Conservation (phyloP, 2,888 invertebrate genomes). For the Polymixis flavicincta region DNA sequence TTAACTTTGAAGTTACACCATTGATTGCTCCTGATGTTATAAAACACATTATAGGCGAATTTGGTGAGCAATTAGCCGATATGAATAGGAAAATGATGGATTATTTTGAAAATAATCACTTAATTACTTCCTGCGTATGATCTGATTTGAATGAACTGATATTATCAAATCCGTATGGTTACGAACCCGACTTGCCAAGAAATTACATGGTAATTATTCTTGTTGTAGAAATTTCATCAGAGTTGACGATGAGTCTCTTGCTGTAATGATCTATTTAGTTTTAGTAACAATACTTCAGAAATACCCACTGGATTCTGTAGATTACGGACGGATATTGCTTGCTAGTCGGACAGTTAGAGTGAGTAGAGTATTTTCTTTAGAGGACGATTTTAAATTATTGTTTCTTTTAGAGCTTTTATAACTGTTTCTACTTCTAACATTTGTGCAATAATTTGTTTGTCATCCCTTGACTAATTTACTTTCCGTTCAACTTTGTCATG, state of each 20-base stretch:
- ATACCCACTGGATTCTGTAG: not conserved
- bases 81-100: not conserved
- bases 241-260: not conserved
- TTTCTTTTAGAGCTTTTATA: not conserved
- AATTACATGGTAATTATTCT: not conserved
- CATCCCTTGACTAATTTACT: not conserved
- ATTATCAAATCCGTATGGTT: not conserved
- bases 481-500: not conserved
- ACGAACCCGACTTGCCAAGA: not conserved
- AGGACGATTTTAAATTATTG: not conserved
- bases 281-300: constrained; percentile 7
- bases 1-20: not conserved
- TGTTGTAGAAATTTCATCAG: not conserved
- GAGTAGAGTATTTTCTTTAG: not conserved
- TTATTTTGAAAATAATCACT: constrained; percentile 16
- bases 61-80: constrained; percentile 5
- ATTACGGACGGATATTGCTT: not conserved
- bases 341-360: not conserved
- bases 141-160: constrained; percentile 16
- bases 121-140: constrained; percentile 16
- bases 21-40: constrained; percentile 16
- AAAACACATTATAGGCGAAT: constrained; percentile 14
- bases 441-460: not conserved
- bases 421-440: not conserved
- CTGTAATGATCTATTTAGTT: constrained; percentile 25